Base-by-base conservation (phyloP, 2,797 vertebrate species). In the Catamblyrhynchus diadema region DNA sequence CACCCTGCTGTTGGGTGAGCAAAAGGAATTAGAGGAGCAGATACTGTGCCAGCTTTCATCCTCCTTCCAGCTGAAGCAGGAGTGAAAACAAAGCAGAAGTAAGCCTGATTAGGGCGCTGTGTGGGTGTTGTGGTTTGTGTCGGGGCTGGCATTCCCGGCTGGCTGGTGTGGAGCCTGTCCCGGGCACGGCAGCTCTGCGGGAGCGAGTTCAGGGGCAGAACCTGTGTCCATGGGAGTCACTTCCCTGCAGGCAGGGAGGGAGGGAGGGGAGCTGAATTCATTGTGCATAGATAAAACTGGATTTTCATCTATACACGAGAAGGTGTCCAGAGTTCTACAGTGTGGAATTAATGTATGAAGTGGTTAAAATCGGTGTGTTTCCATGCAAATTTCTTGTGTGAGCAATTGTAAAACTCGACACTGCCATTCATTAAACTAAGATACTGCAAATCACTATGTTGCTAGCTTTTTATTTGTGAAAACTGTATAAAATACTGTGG, bases 101-200 rank as follows among this genome's bases (percentile, higher is more conserved):
- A 12, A 91, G 20, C 4, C 8, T 32, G 69, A 11, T 25, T 10
- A 0, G 14, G 59, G 1, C 24, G 42, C 35, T 37, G 5, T 30
- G 45, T 32, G 35, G 17, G 33, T 50, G 61, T 3, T 44, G 70
- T 22, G 88, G 5, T 64, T 51, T 28, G 33, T 30, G 65, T 42
- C 2, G 2, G 35, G 25, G 28, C 24, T 1, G 5, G 11, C 5
- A 0, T 39, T 84, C 30, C 32, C 6, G 3, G 39, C 33, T 6
- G 18, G 18, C 47, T 33, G 35, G 4, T 7, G 5, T 5, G 25
- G 35, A 30, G 44, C 6, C 35, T 8, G 30, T 47, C 30, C 81
- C 7, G 2, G 51, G 2, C 6, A 5, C 50, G 14, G 24, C 3
- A 0, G 45, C 14, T 27, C 33, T 11, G 25, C n/a, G 0, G 17